Evolutionary conservation across 2,888 invertebrate species (phyloP).

Genomic region (Troides helena): DNA sequence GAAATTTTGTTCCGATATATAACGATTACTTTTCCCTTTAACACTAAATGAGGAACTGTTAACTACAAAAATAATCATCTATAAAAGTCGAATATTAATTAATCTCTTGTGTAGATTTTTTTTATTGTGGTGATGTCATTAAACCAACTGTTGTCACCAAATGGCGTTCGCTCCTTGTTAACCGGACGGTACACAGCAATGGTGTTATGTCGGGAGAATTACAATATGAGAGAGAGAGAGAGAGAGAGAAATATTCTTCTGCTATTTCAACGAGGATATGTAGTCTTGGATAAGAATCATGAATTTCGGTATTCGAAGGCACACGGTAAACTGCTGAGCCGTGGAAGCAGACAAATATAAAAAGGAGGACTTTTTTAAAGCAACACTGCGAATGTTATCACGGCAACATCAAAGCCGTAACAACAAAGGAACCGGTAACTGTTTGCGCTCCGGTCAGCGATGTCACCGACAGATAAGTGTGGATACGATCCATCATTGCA

Average conservation of each 20-base stretch:
- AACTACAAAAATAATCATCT: not conserved
- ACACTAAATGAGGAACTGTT: not conserved
- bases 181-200: too few relatives aligned
- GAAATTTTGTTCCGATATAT: not conserved
- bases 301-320: too few relatives aligned
- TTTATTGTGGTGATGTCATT: not conserved
- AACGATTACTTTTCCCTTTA: not conserved
- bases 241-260: too few relatives aligned
- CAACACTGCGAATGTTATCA: not conserved
- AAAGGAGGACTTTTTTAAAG: not conserved
- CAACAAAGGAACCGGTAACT: conserved; percentile 44
- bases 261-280: too few relatives aligned
- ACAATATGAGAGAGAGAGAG: too few relatives aligned
- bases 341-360: not conserved
- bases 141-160: not conserved
- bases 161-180: too few relatives aligned
- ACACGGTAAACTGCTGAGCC: too few relatives aligned
- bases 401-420: conserved; percentile 29
- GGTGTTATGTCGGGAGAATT: too few relatives aligned
- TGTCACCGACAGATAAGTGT: conserved; percentile 67
- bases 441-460: conserved; percentile 53
- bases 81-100: not conserved
- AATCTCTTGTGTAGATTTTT: not conserved
- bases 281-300: too few relatives aligned
- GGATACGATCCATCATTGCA: conserved; percentile 67